These are phyloP conservation scores for Drosophila subsilvestris DNA, from an alignment of 2,888 invertebrate species.

Conservation along the genomic window DNA sequence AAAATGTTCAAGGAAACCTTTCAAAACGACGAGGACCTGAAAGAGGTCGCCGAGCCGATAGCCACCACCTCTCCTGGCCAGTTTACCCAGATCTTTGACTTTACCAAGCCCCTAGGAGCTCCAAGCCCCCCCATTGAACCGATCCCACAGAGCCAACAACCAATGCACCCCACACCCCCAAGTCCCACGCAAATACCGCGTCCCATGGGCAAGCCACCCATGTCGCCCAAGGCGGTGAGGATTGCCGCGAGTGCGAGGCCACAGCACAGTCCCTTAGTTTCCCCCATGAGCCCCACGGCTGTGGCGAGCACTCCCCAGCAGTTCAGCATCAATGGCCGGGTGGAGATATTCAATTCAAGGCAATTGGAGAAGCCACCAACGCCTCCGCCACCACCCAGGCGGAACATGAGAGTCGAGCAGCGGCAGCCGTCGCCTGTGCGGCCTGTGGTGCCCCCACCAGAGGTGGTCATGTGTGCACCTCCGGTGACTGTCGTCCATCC, in stretches of 20 bases:
- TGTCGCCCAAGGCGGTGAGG: constrained; percentile 64
- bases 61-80: constrained; percentile 46
- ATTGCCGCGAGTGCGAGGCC: constrained; percentile 17
- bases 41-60: constrained; percentile 58
- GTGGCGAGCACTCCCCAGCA: constrained; percentile 59
- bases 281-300: constrained; percentile 18
- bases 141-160: neutral
- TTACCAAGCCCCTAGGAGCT: constrained; percentile 49
- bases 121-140: neutral
- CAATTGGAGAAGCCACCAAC: constrained; percentile 73
- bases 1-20: constrained; percentile 83
- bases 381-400: constrained; percentile 62
- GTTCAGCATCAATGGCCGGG: constrained; percentile 81
- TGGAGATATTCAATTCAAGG: constrained; percentile 82
- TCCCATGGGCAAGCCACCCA: constrained; percentile 73
- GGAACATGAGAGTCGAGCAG: constrained; percentile 17
- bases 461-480: constrained; percentile 78
- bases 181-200: constrained; percentile 73
- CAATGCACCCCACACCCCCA: constrained; percentile 11
- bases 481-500: constrained; percentile 76
- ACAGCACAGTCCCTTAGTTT: constrained; percentile 9
- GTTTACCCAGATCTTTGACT: constrained; percentile 67
- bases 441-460: constrained; percentile 57
- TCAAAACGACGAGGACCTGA: constrained; percentile 76
- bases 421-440: constrained; percentile 13